phyloP scores from a whole-genome alignment of 2,797 vertebrate genomes.

The Pipistrellus nathusii region DNA sequence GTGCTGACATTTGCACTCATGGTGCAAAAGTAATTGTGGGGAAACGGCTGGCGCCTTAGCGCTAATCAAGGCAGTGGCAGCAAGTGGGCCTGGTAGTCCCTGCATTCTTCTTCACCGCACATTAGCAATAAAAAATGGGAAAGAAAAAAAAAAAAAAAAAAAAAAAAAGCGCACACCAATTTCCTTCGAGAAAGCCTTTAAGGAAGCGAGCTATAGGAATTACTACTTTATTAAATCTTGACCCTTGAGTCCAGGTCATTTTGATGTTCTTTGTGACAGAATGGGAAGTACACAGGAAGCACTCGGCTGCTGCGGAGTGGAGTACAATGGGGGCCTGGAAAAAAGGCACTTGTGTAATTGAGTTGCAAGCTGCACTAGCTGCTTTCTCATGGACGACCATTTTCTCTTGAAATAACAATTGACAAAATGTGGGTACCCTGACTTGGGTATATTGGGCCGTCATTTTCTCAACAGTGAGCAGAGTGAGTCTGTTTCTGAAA shows the following conservation, averaged over 20 bases:
- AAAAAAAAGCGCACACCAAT: neutral
- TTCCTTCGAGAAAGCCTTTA: neutral
- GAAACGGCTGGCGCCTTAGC: neutral
- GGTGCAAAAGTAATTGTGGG: slow-evolving; percentile 19
- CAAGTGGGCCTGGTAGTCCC: neutral
- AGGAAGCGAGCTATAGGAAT: slow-evolving; percentile 31
- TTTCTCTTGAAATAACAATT: slow-evolving; percentile 15
- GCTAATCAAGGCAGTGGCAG: neutral
- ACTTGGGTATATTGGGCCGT: neutral
- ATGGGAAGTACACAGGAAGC: slow-evolving; percentile 5
- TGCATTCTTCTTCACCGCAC: neutral
- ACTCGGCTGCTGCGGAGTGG: neutral
- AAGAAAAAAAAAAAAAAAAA: no score
- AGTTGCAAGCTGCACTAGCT: neutral
- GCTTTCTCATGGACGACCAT: neutral
- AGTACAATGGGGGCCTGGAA: neutral
- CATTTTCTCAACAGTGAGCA: slow-evolving; percentile 62
- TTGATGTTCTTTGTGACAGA: slow-evolving; percentile 21
- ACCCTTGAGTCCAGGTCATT: neutral
- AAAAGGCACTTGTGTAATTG: neutral
- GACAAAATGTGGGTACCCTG: neutral
- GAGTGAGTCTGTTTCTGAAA: slow-evolving; percentile 52
- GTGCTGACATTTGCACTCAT: slow-evolving; percentile 44
- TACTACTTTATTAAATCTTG: slow-evolving; percentile 20
- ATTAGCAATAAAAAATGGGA: neutral